Evolutionary conservation across 1,140 invertebrate genomes (phyloP).

Genomic region (Acromyrmex charruanus): DNA sequence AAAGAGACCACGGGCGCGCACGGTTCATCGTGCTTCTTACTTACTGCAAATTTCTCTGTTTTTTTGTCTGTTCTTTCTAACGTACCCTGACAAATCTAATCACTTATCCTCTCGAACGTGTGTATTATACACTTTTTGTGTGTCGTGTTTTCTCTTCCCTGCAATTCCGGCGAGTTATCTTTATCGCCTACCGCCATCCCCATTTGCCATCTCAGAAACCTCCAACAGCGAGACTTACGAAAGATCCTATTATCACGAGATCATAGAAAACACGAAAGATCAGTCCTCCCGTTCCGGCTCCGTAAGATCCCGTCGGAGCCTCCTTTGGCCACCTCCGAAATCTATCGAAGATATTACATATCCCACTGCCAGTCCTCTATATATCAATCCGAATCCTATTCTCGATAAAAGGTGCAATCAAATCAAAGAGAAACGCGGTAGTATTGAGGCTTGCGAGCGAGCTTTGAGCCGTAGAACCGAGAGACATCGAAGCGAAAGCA

Average conservation of each 20-base stretch:
- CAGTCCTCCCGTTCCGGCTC: conserved; percentile 70
- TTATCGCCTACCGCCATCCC: not conserved
- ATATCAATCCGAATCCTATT: conserved; percentile 83
- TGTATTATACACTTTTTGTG: conserved; percentile 47
- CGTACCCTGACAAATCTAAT: conserved; percentile 72
- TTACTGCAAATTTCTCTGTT: conserved; percentile 82
- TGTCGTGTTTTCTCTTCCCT: conserved; percentile 36
- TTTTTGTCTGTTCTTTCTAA: conserved; percentile 82
- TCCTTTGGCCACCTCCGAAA: conserved; percentile 83
- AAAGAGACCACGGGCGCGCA: conserved; percentile 71
- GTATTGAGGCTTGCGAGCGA: conserved; percentile 75
- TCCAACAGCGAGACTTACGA: conserved; percentile 62
- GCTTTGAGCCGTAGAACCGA: conserved; percentile 51
- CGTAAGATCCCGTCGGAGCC: conserved; percentile 76
- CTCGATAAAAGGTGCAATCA: conserved; percentile 75
- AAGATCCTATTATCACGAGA: conserved; percentile 77
- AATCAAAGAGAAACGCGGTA: conserved; percentile 78
- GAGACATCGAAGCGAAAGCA: conserved; percentile 54
- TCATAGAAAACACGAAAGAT: conserved; percentile 66
- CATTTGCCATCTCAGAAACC: conserved; percentile 59
- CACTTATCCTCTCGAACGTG: conserved; percentile 31
- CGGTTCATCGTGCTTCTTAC: conserved; percentile 82
- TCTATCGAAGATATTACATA: conserved; percentile 84
- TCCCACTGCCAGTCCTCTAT: conserved; percentile 85
- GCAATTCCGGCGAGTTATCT: not conserved